Evolutionary conservation across 1,140 invertebrate species (phyloP).

Genomic region (Zophobas morio): DNA sequence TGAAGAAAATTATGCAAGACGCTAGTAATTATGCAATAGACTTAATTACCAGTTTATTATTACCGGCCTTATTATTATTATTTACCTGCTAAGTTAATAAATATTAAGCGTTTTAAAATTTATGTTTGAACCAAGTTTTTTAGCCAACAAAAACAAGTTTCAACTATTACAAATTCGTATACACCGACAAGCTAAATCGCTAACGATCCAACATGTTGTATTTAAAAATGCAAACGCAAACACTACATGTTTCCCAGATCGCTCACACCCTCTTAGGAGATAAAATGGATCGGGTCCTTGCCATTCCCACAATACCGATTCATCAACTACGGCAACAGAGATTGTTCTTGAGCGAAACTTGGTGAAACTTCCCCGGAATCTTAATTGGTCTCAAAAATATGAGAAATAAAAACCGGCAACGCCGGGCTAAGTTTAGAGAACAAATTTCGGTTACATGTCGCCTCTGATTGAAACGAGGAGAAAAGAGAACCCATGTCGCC

Average conservation of each 20-base stretch:
- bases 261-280: neutral
- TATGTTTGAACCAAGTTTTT: neutral
- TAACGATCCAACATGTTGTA: too few species aligned
- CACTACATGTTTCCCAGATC: neutral
- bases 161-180: too few species aligned
- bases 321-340: conserved; percentile 13
- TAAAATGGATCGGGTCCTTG: conserved; percentile 11
- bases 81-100: conserved; percentile 1
- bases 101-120: neutral
- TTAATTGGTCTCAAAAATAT: conserved; percentile 23
- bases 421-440: neutral
- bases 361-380: conserved; percentile 10
- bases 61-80: neutral
- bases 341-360: conserved; percentile 4
- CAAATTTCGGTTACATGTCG: neutral
- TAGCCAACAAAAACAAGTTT: too few species aligned
- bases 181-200: too few species aligned
- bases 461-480: neutral
- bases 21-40: neutral
- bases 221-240: too few species aligned
- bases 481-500: conserved; percentile 10
- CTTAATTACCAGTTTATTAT: neutral
- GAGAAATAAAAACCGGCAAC: neutral
- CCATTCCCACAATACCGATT: conserved; percentile 13
- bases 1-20: conserved; percentile 14